A percentile compares a stretch with the other conserved stretches of the same genome.
Conservation (phyloP, 1,140 invertebrate genomes). For the Drosophila tristis region DNA sequence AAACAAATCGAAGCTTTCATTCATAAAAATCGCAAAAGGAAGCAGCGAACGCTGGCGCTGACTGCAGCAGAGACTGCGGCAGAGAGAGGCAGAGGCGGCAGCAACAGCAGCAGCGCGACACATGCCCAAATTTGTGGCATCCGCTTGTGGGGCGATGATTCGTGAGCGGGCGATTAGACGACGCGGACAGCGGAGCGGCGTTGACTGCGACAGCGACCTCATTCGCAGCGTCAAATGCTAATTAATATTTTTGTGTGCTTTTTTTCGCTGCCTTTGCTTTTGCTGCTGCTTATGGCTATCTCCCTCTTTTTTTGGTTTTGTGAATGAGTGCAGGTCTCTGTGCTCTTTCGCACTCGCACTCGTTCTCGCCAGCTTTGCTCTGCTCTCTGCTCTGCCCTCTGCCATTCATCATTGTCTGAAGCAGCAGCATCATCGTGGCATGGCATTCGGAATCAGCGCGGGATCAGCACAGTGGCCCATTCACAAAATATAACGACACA, state of each 20-base stretch:
- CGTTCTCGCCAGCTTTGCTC: neutral
- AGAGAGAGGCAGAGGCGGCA: neutral
- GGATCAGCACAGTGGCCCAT: slow-evolving; percentile 18
- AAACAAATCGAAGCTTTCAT: slow-evolving; percentile 57
- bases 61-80: slow-evolving; percentile 1
- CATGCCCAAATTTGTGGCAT: slow-evolving; percentile 79
- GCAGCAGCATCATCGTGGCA: slow-evolving; percentile 14
- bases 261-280: slow-evolving; percentile 48
- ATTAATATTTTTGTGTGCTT: slow-evolving; percentile 78
- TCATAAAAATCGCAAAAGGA: slow-evolving; percentile 78
- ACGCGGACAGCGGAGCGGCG: slow-evolving; percentile 12
- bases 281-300: neutral
- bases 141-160: slow-evolving; percentile 60
- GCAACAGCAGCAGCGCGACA: slow-evolving; percentile 40
- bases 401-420: slow-evolving; percentile 61
- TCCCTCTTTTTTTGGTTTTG: slow-evolving; percentile 43
- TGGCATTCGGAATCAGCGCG: slow-evolving; percentile 2
- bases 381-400: slow-evolving; percentile 9
- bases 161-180: slow-evolving; percentile 70
- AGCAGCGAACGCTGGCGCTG: slow-evolving; percentile 46
- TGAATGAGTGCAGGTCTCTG: slow-evolving; percentile 58
- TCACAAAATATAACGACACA: slow-evolving; percentile 34
- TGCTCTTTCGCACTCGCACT: slow-evolving; percentile 13
- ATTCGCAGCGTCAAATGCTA: slow-evolving; percentile 63
- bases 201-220: slow-evolving; percentile 31